Evolutionary conservation across 2,797 vertebrate genomes (phyloP).

Genomic region (Myotis vivesi): DNA sequence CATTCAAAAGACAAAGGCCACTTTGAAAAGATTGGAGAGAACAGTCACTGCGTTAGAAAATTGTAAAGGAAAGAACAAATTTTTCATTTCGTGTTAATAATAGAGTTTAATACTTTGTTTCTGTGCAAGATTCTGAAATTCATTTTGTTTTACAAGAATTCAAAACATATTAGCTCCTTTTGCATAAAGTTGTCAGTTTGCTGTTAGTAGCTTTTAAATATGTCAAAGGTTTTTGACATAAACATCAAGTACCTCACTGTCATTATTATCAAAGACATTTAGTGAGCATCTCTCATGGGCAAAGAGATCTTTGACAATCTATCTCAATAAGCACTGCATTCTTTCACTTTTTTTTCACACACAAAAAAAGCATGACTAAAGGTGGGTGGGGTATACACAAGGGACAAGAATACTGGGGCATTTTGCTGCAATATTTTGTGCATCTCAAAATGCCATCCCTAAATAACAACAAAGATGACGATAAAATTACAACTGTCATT

Average conservation of each 20-base stretch:
- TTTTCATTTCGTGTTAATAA: slow-evolving; percentile 3
- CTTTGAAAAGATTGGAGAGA: slow-evolving; percentile 45
- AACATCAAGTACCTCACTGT: background rate
- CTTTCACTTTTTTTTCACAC: background rate
- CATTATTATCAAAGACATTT: background rate
- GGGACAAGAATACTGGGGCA: background rate
- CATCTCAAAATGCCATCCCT: background rate
- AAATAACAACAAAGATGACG: background rate
- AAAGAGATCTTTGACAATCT: background rate
- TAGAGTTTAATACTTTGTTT: slow-evolving; percentile 8
- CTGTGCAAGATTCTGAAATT: background rate
- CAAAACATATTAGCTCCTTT: slow-evolving; percentile 23
- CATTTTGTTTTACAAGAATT: background rate
- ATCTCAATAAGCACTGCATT: background rate
- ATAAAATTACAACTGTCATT: background rate
- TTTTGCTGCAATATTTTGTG: background rate
- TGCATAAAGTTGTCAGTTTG: background rate
- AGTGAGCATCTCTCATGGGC: background rate
- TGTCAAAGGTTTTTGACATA: background rate
- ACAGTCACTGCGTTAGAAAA: background rate
- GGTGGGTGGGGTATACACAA: background rate
- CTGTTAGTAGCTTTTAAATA: slow-evolving; percentile 30
- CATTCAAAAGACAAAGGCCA: slow-evolving; percentile 26
- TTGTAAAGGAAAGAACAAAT: slow-evolving; percentile 17
- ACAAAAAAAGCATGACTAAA: background rate